A percentile compares a stretch with the other conserved stretches of the same genome.
phyloP scores from a whole-genome alignment of 2,797 vertebrate species.

The Spinus olivaceus region DNA sequence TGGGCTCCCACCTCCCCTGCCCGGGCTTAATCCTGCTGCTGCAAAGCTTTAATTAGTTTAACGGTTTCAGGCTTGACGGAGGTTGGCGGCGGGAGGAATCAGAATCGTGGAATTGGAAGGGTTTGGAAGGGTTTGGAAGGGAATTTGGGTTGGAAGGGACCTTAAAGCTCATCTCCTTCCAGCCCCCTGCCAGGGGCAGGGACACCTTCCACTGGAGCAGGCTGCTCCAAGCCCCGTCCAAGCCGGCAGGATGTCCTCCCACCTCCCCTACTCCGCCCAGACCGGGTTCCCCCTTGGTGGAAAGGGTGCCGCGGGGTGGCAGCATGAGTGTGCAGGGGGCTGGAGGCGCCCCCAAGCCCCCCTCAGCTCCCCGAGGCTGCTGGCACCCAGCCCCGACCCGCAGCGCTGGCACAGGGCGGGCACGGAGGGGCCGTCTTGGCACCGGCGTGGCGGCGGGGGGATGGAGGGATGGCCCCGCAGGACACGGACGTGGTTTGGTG shows the following conservation, averaged over 20 bases:
- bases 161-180: not conserved
- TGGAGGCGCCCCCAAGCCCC: not conserved
- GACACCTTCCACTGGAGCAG: not conserved
- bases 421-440: not conserved
- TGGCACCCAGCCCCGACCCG: not conserved
- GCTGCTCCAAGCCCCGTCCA: not conserved
- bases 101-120: not conserved
- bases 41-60: constrained; percentile 81
- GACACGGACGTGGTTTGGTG: constrained; percentile 27
- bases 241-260: not conserved
- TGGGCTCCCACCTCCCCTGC: constrained; percentile 74
- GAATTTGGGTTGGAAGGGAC: not conserved
- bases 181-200: not conserved
- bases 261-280: not conserved
- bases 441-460: not conserved
- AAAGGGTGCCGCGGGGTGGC: not conserved
- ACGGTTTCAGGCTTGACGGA: constrained; percentile 76
- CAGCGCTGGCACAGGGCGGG: not conserved
- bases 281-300: not conserved
- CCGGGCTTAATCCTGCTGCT: constrained; percentile 77
- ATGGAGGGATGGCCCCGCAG: not conserved
- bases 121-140: no score
- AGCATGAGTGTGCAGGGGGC: not conserved
- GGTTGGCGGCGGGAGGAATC: constrained; percentile 49
- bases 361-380: not conserved